Percentiles rank a stretch among this genome's conserved stretches.
These are phyloP conservation scores for Rhadina sibilatrix DNA, from an alignment of 2,113 vertebrate genomes.

Conservation along the genomic window DNA sequence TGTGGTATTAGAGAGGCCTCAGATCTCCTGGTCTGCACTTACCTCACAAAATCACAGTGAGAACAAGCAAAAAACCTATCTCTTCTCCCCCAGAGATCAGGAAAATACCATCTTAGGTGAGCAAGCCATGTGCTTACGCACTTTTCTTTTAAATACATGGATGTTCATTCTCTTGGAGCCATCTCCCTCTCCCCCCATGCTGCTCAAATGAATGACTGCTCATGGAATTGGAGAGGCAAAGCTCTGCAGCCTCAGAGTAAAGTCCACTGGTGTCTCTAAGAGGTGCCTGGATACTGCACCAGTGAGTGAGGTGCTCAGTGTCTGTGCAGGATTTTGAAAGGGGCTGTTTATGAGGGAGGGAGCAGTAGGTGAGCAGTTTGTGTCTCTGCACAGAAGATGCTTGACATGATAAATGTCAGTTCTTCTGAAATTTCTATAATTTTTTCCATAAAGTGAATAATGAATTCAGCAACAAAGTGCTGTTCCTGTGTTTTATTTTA, in stretches of 20 bases:
- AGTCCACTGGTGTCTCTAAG: not conserved
- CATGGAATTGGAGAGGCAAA: not conserved
- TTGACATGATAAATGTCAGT: not conserved
- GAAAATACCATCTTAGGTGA: not conserved
- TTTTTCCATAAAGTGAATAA: not conserved
- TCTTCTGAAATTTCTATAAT: not conserved
- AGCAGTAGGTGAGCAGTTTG: not conserved
- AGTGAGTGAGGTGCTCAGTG: not conserved
- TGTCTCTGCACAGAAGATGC: not conserved
- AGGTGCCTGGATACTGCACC: not conserved
- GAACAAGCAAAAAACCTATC: not conserved
- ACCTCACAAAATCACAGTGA: not conserved
- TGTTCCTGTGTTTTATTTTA: not conserved
- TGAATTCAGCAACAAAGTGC: not conserved
- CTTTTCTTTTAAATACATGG: not conserved
- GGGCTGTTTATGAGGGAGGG: not conserved
- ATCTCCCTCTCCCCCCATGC: not conserved
- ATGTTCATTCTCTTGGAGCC: not conserved
- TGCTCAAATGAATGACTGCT: not conserved
- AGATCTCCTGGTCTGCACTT: not conserved
- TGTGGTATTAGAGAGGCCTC: not conserved
- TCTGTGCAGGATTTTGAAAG: not conserved
- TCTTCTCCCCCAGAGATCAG: not conserved
- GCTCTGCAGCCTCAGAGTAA: not conserved
- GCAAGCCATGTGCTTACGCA: not conserved